A percentile compares a stretch with the other conserved stretches of the same genome.
Evolutionary conservation across 2,113 vertebrate species (phyloP).

Genomic region (Microcebus murinus): DNA sequence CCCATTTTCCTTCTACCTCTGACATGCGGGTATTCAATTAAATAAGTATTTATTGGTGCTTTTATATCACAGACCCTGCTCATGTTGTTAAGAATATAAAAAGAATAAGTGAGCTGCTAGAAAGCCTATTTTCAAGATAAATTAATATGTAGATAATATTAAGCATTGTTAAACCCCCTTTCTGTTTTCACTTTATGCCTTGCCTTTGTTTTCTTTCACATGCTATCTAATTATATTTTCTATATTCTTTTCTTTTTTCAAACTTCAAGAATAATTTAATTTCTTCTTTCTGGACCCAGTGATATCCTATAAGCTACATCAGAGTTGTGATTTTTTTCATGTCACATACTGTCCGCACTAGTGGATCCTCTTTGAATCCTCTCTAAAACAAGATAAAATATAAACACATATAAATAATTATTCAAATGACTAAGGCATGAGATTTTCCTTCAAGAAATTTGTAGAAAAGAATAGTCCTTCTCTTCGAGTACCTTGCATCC

Average conservation of each 20-base stretch:
- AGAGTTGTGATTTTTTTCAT: constrained; percentile 63
- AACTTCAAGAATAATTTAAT: constrained; percentile 48
- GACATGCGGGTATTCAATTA: neutral
- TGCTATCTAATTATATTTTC: neutral
- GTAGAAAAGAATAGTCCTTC: neutral
- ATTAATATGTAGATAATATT: neutral
- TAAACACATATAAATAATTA: neutral
- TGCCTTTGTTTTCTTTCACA: neutral
- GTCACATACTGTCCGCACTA: neutral
- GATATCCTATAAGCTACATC: constrained; percentile 15
- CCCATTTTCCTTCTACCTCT: neutral
- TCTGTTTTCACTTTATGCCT: neutral
- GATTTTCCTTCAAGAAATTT: neutral
- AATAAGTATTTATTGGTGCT: neutral
- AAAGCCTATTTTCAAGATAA: constrained; percentile 46
- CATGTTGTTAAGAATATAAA: neutral
- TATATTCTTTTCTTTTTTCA: neutral
- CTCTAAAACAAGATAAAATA: constrained; percentile 7
- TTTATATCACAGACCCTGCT: neutral
- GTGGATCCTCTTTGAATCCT: neutral
- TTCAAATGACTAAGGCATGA: neutral
- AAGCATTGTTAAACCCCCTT: neutral
- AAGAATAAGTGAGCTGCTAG: neutral
- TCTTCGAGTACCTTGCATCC: neutral
- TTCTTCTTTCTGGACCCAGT: constrained; percentile 36